Evolutionary conservation across 2,888 invertebrate genomes (phyloP), one percentile per base, ranked within the genome.

Genomic region (Lasioglossum calceatum): DNA sequence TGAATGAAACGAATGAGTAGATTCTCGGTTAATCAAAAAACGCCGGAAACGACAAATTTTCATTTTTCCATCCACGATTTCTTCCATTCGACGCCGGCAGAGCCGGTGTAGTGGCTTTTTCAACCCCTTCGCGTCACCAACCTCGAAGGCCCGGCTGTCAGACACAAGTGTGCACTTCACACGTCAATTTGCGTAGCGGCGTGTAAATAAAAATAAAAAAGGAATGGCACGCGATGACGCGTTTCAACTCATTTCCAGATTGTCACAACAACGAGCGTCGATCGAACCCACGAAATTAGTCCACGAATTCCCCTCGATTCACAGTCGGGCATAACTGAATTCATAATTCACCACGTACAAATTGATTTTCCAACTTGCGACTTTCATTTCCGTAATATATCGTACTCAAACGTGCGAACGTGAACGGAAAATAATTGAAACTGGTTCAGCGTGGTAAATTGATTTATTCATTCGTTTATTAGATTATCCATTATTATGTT

Each of bases 161-260:
- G 84, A 72, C 88, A 88, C 93, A 93, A 92, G 91, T 93, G 93
- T 87, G 81, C 88, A 88, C 91, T 95, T 95, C 94, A 91, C 94
- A 95, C 91, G 94, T 94, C 94, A 94, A 94, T 94, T 89, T 84
- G 86, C 79, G 81, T 78, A 77, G 77, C 72, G 61, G 61, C 50
- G 85, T 83, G 85, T 87, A 91, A 90, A 90, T 88, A 91, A 79
- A 88, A 81, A 79, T 81, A 67, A 47, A 72, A 19, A 70, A 12
- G 36, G 23, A 70, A 39, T 23, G 39, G 27, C 58, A 14, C 64
- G 16, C n/a, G 70, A 61, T 77, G 79, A 76, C 81, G 73, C 42
- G 77, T 50, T 76, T 80, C 78, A 61, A 81, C 73, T 79, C 82
- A 75, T 84, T 76, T 74, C 74, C n/a, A 50, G 82, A 81, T 87